Evolutionary conservation across 2,888 invertebrate genomes (phyloP).

Genomic region (Melinopterus prodromus): DNA sequence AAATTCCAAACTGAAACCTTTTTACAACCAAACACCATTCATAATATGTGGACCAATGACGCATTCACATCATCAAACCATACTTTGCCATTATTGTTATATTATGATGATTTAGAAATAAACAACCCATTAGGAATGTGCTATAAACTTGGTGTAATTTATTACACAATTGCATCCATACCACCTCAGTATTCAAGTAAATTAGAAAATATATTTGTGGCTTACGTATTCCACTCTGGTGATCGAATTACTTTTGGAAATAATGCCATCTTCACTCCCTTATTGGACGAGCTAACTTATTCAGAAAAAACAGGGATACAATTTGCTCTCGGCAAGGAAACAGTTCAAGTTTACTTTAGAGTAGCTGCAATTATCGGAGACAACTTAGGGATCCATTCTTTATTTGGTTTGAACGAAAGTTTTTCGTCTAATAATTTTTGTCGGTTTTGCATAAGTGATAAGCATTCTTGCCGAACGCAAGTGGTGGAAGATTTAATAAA

Average conservation of each 20-base stretch:
- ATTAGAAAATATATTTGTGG: slow-evolving; percentile 45
- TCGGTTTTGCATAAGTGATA: slow-evolving; percentile 42
- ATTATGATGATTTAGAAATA: slow-evolving; percentile 45
- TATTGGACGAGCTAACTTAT: slow-evolving; percentile 43
- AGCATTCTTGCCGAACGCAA: background rate
- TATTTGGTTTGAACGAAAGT: slow-evolving; percentile 45
- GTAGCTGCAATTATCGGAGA: slow-evolving; percentile 44
- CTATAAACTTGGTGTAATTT: slow-evolving; percentile 46
- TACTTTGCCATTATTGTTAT: slow-evolving; percentile 32
- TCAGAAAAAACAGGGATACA: slow-evolving; percentile 43
- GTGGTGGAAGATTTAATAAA: too few relatives aligned
- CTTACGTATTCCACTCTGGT: slow-evolving; percentile 42
- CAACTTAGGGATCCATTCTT: slow-evolving; percentile 46
- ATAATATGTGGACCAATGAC: too few relatives aligned
- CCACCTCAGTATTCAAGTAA: slow-evolving; percentile 39
- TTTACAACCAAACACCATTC: too few relatives aligned
- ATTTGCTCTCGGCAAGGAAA: slow-evolving; percentile 33
- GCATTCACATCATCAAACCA: too few relatives aligned
- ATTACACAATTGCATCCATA: slow-evolving; percentile 40
- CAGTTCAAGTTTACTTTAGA: slow-evolving; percentile 40
- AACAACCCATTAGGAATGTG: slow-evolving; percentile 44
- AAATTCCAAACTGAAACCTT: too few relatives aligned
- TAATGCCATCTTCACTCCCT: slow-evolving; percentile 40
- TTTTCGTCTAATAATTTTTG: slow-evolving; percentile 45
- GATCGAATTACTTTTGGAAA: slow-evolving; percentile 46